Base-by-base conservation (phyloP, 2,113 vertebrate genomes). In the Cyanoderma ruficeps region DNA sequence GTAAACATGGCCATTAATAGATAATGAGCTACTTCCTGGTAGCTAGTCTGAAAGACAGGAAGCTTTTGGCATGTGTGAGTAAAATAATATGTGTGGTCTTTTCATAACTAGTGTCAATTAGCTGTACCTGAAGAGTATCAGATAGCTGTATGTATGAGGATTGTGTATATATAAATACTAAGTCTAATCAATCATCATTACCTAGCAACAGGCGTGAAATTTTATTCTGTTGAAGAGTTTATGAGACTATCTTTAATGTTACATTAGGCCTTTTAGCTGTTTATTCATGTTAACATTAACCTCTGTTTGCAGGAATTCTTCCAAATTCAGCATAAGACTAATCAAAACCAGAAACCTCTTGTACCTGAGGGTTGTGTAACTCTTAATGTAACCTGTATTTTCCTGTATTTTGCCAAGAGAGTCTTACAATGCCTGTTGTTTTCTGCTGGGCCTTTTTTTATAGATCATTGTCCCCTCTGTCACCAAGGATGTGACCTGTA, bases 51-150 rank as follows among this genome's bases (percentile, higher is more conserved):
- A 81, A 70, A 67, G 25, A 57, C 9, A 83, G 24, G 85, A 94
- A 74, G 20, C 19, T 75, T 91, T 91, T 68, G 72, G 60, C 65
- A 89, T 16, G 5, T 87, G 14, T 59, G 27, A 27, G 17, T 88
- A 74, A 80, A 94, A 85, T 47, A 23, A 61, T 21, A 20, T 14
- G 5, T 52, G 55, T 46, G 20, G 14, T 30, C 72, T 71, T 93
- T 89, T 75, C 47, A 46, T 67, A 89, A 84, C 24, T 87, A 53
- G 61, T 68, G 56, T 59, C 52, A 86, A 35, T 87, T 74, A 79
- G 23, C 49, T 63, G 15, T 44, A 49, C 11, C 9, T 83, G 30
- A 70, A 9, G 33, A 50, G 8, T 46, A 59, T 93, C 92, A 70
- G 24, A 39, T 81, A 55, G 10, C 23, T 92, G n/a, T 74, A 44